Evolutionary conservation across 2,797 vertebrate species (phyloP).

Genomic region (Lutjanus argentimaculatus): DNA sequence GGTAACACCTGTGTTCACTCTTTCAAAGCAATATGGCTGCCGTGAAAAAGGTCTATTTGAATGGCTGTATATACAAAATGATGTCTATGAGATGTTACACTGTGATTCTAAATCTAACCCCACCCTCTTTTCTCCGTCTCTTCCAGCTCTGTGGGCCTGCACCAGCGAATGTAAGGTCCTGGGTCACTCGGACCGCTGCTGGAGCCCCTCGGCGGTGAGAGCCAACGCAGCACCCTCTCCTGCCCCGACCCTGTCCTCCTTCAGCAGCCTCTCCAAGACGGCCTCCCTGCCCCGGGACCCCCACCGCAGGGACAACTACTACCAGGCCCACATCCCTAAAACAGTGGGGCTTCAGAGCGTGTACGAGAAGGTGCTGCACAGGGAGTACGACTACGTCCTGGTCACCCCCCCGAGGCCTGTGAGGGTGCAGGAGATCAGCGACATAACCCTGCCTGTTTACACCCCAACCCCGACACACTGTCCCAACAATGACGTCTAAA

Average conservation of each 20-base stretch:
- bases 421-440: constrained; percentile 92
- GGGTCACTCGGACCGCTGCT: constrained; percentile 98
- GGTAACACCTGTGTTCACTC: too few relatives aligned
- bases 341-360: constrained; percentile 95
- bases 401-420: constrained; percentile 89
- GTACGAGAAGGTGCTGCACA: constrained; percentile 95
- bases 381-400: constrained; percentile 93
- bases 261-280: constrained; percentile 89
- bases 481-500: constrained; percentile 80
- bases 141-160: constrained; percentile 94
- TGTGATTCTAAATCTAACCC: not conserved
- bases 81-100: not conserved
- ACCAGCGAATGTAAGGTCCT: constrained; percentile 97
- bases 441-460: constrained; percentile 91
- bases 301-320: constrained; percentile 93
- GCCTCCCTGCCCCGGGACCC: constrained; percentile 93
- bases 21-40: too few relatives aligned
- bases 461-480: constrained; percentile 88
- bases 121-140: not conserved
- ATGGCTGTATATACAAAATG: not conserved
- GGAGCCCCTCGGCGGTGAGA: constrained; percentile 93
- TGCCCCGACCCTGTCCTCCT: constrained; percentile 87
- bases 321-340: constrained; percentile 96
- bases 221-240: constrained; percentile 85
- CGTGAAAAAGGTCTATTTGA: not conserved